Evolutionary conservation across 2,113 vertebrate genomes (phyloP).

Genomic region (Syngnathoides biaculeatus): DNA sequence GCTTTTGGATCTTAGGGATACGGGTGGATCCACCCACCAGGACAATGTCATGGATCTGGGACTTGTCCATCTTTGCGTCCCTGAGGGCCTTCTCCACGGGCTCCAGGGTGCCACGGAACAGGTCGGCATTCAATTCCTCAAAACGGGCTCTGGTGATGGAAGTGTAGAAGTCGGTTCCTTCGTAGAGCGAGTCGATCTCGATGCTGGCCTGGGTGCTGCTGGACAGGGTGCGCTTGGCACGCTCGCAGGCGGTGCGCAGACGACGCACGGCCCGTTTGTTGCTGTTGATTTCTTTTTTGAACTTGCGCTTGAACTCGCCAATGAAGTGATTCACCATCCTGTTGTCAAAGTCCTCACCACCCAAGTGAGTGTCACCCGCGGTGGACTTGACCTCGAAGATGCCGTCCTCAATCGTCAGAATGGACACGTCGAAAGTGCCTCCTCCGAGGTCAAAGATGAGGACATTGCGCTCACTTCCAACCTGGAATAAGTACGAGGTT

Average conservation of each 20-base stretch:
- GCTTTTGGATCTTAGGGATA: conserved; percentile 88
- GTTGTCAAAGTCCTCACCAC: conserved; percentile 89
- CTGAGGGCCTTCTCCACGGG: conserved; percentile 86
- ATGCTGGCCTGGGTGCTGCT: conserved; percentile 90
- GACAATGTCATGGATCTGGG: conserved; percentile 86
- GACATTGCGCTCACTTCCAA: conserved; percentile 83
- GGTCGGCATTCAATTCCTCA: conserved; percentile 86
- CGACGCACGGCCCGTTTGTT: conserved; percentile 86
- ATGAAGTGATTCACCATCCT: conserved; percentile 88
- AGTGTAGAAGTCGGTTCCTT: conserved; percentile 88
- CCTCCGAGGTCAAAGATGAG: conserved; percentile 90
- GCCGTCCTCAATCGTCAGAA: conserved; percentile 90
- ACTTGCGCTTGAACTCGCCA: conserved; percentile 87
- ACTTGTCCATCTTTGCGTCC: conserved; percentile 88
- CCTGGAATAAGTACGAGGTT: conserved; percentile 51
- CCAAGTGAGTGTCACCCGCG: conserved; percentile 87
- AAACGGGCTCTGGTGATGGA: conserved; percentile 88
- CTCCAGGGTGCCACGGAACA: conserved; percentile 87
- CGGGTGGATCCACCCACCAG: conserved; percentile 90
- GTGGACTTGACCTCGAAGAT: conserved; percentile 92
- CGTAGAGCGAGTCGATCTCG: conserved; percentile 87
- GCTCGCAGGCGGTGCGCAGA: conserved; percentile 84
- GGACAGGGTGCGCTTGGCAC: conserved; percentile 88
- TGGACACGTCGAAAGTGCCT: conserved; percentile 88
- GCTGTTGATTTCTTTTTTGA: conserved; percentile 85